These are phyloP conservation scores for Platycnemis pennipes DNA, from an alignment of 2,888 invertebrate species.

Conservation along the genomic window DNA sequence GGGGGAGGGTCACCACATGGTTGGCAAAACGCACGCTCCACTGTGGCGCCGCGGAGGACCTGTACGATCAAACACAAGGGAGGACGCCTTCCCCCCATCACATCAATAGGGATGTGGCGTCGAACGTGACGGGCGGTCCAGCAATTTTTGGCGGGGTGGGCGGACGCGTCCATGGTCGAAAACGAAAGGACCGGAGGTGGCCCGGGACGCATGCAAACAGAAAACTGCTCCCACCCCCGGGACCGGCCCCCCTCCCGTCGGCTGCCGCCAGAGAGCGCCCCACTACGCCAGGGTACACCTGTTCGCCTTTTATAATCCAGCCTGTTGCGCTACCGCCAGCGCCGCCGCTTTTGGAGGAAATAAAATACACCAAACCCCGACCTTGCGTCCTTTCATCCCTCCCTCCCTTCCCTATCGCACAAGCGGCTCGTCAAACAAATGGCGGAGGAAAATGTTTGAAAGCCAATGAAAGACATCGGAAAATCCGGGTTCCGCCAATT, in stretches of 20 bases:
- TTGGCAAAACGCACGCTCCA: neutral
- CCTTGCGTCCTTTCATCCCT: neutral
- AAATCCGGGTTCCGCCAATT: neutral
- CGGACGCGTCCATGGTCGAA: neutral
- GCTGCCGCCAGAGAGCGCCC: neutral
- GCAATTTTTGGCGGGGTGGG: neutral
- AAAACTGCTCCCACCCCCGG: neutral
- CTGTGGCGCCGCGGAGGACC: neutral
- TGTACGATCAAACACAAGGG: neutral
- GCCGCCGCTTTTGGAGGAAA: neutral
- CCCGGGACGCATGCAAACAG: neutral
- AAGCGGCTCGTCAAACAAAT: neutral
- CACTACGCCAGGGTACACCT: neutral
- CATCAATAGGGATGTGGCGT: neutral
- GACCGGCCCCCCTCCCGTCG: neutral
- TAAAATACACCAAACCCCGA: neutral
- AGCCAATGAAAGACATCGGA: neutral
- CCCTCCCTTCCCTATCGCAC: neutral
- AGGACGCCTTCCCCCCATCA: too few species aligned
- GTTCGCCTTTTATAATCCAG: constrained; percentile 19
- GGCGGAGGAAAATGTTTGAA: neutral
- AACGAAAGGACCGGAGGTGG: neutral
- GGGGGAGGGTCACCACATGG: neutral
- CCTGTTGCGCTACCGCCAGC: constrained; percentile 1
- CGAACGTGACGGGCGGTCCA: neutral